These are phyloP conservation scores for Parazoanthus darwini DNA, from an alignment of 92 coral and sea anemone species.

Conservation along the genomic window DNA sequence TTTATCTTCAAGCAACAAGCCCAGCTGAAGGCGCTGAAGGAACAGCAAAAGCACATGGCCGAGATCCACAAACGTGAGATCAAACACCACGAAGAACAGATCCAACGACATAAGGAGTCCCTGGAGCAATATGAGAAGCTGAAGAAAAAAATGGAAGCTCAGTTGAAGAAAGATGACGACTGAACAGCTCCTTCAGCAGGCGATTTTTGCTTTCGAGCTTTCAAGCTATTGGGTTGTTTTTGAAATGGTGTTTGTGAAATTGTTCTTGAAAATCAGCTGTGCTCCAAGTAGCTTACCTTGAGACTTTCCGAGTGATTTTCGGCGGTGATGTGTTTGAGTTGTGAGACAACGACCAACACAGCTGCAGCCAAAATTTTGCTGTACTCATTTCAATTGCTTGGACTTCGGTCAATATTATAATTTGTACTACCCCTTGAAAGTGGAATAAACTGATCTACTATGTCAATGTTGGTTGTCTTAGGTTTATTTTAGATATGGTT, in stretches of 20 bases:
- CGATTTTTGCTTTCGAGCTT: neutral
- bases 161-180: constrained; percentile 26
- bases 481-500: neutral
- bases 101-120: constrained; percentile 81
- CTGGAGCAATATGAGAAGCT: constrained; percentile 66
- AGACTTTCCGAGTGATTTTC: neutral
- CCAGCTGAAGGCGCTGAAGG: constrained; percentile 73
- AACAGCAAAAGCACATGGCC: constrained; percentile 71
- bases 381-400: neutral
- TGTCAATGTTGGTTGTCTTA: neutral
- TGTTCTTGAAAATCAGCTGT: neutral
- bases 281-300: neutral
- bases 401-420: neutral
- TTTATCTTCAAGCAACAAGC: constrained; percentile 69
- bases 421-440: neutral
- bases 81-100: constrained; percentile 79
- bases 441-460: neutral
- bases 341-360: neutral
- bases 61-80: constrained; percentile 79
- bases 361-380: neutral
- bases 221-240: neutral
- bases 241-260: neutral
- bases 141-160: constrained; percentile 51
- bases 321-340: neutral
- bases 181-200: neutral